Percentiles rank a stretch among this genome's conserved stretches.
phyloP scores from a whole-genome alignment of 2,797 vertebrate species.

The Lophius americanus region DNA sequence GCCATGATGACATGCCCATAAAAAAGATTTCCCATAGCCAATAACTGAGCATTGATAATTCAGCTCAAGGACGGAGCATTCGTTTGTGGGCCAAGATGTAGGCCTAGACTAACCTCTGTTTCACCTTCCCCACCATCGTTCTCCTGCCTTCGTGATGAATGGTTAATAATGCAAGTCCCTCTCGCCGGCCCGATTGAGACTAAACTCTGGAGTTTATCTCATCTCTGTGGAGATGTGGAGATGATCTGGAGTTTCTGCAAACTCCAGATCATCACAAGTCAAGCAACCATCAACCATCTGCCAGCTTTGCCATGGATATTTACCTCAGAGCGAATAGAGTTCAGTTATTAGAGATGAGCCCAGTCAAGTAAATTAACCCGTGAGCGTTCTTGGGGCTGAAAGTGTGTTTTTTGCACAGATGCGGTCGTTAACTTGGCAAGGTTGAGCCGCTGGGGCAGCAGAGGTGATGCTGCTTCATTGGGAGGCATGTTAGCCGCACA shows the following conservation, averaged over 20 bases:
- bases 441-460: slow-evolving; percentile 29
- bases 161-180: slow-evolving; percentile 17
- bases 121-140: background rate
- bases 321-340: slow-evolving; percentile 30
- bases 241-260: slow-evolving; percentile 16
- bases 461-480: slow-evolving; percentile 35
- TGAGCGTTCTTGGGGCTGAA: slow-evolving; percentile 32
- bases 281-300: slow-evolving; percentile 49
- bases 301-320: slow-evolving; percentile 39
- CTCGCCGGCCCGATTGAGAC: slow-evolving; percentile 18
- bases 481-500: slow-evolving; percentile 44
- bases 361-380: slow-evolving; percentile 45
- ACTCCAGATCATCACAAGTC: slow-evolving; percentile 28
- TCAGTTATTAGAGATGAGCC: slow-evolving; percentile 50
- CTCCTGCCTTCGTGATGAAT: slow-evolving; percentile 22
- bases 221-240: too few relatives aligned
- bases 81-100: slow-evolving; percentile 2
- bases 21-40: slow-evolving; percentile 41
- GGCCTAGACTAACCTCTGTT: slow-evolving; percentile 1
- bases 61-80: slow-evolving; percentile 38
- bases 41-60: slow-evolving; percentile 58
- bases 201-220: too few relatives aligned
- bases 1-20: slow-evolving; percentile 19
- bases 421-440: slow-evolving; percentile 52
- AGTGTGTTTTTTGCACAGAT: slow-evolving; percentile 56